phyloP scores from a whole-genome alignment of 2,113 vertebrate genomes.

The Bubo bubo region DNA sequence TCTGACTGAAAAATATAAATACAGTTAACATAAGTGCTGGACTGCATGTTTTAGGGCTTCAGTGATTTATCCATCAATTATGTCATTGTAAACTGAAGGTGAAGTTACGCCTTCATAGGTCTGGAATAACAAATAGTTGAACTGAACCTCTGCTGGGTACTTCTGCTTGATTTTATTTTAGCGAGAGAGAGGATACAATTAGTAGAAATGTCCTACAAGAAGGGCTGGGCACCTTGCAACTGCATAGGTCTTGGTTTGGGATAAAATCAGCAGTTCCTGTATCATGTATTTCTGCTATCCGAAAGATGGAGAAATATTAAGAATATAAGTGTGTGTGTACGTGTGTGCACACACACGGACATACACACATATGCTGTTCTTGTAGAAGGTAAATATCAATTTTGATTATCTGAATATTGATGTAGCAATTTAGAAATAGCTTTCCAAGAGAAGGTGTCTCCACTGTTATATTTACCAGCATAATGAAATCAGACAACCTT shows the following conservation, averaged over 20 bases:
- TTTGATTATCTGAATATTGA: conserved; percentile 42
- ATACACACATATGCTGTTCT: background rate
- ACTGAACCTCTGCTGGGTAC: background rate
- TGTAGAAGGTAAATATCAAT: conserved; percentile 15
- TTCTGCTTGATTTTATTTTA: background rate
- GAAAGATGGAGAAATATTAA: background rate
- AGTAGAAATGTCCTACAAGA: background rate
- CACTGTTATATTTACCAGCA: conserved; percentile 21
- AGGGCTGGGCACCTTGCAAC: background rate
- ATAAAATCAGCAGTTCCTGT: background rate
- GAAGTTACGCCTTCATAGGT: background rate
- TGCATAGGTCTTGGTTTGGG: background rate
- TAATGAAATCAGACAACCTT: conserved; percentile 58
- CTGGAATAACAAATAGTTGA: background rate
- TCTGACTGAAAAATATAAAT: background rate
- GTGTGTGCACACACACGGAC: background rate
- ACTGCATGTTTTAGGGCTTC: background rate
- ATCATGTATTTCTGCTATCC: background rate
- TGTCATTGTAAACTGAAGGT: background rate
- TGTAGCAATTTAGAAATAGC: conserved; percentile 22
- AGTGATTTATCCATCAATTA: background rate
- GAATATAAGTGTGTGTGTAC: background rate
- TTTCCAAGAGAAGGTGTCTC: conserved; percentile 20
- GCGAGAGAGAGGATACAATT: background rate
- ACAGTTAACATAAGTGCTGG: background rate